A percentile compares a stretch with the other conserved stretches of the same genome.
Evolutionary conservation across 1,140 invertebrate species (phyloP).

Genomic region (Caenorhabditis brenneri): DNA sequence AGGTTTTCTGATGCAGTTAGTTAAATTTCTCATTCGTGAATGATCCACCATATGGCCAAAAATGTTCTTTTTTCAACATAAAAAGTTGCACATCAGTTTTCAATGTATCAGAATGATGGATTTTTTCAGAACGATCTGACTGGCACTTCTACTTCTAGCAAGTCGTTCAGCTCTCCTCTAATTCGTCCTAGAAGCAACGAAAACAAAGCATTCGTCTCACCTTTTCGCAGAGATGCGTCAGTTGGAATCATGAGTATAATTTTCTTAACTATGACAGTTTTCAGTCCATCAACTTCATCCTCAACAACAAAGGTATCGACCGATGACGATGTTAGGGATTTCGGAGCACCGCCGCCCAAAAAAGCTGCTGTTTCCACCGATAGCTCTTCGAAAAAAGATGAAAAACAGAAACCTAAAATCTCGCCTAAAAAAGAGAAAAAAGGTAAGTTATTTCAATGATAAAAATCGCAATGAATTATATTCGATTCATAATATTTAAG

Average conservation of each 20-base stretch:
- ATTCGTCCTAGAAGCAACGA: background rate
- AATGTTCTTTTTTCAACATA: background rate
- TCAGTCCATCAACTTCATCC: too few relatives aligned
- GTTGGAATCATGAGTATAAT: too few relatives aligned
- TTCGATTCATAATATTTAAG: background rate
- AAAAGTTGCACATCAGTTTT: too few relatives aligned
- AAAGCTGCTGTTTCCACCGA: background rate
- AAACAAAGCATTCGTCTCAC: background rate
- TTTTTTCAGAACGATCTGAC: background rate
- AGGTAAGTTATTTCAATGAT: too few relatives aligned
- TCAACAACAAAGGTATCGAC: too few relatives aligned
- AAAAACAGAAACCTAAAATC: background rate
- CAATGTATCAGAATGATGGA: too few relatives aligned
- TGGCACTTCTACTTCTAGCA: background rate
- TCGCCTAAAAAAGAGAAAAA: background rate
- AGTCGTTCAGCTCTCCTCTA: background rate
- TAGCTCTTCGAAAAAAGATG: background rate
- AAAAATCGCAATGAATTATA: background rate
- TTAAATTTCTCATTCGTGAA: too few relatives aligned
- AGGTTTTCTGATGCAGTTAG: background rate
- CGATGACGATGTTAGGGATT: background rate
- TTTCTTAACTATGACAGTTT: too few relatives aligned
- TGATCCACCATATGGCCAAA: too few relatives aligned
- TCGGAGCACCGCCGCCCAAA: background rate
- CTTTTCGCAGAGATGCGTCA: slow-evolving; percentile 1